Base-by-base conservation (phyloP, 2,888 invertebrate species). In the Hesperia comma region DNA sequence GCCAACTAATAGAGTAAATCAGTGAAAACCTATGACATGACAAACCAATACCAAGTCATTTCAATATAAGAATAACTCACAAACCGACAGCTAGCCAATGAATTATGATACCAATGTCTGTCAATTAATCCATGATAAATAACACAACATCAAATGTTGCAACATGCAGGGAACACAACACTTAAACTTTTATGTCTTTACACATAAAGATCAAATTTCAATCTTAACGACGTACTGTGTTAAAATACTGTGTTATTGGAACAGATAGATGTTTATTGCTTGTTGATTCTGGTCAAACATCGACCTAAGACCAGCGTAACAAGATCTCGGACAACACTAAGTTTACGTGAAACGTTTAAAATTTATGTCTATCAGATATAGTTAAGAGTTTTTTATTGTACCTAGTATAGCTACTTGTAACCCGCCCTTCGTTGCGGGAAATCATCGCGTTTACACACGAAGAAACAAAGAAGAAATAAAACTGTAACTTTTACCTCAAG, bases 221-320 rank as follows among this genome's bases (percentile, higher is more conserved):
- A 51, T 10, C 10, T 0, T 37, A 37, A 32, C 26, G 14, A 41
- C 53, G 21, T 10, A 26, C 41, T 41, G 41, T 17, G 26, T 61
- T 26, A 54, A 54, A 56, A 41, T 54, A 26, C 7, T 71, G 69
- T 64, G 69, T 64, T 70, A 82, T 82, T 83, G 80, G 82, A 85
- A 82, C 75, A 81, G 80, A 79, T 79, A 74, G 75, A 69, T 73
- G 71, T 74, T 79, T 74, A 79, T 74, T 76, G 75, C 76, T 37
- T 82, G 80, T 82, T 79, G 77, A 76, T 75, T 72, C 63, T 70
- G 75, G 69, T 75, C 72, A 37, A 67, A 82, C 80, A 82, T 82
- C 79, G 79, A 69, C 71, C 63, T 66, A 68, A 63, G 64, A 61
- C 70, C 63, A 67, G 54, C 43, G 55, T 41, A 51, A 63, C 33